A percentile compares a stretch with the other conserved stretches of the same genome.
Evolutionary conservation across 2,888 invertebrate genomes (phyloP).

Genomic region (Drosophila yooni): DNA sequence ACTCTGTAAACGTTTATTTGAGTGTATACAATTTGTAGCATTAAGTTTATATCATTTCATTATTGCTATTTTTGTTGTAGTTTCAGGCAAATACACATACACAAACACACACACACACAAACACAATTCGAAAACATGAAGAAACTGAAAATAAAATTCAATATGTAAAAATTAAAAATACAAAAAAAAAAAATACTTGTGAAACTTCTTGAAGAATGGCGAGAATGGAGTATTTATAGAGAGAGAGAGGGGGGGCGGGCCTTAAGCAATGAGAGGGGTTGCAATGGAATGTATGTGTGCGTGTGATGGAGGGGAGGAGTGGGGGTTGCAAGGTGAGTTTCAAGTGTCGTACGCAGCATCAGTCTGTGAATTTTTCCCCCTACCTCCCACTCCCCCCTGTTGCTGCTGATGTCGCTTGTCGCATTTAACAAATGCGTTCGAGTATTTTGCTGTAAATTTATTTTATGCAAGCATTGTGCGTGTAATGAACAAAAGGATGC

Average conservation of each 20-base stretch:
- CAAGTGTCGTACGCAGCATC: background rate
- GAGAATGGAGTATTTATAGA: background rate
- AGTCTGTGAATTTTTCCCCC: background rate
- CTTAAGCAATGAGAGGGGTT: constrained; percentile 29
- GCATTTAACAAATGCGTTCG: constrained; percentile 60
- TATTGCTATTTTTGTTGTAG: constrained; percentile 71
- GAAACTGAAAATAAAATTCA: constrained; percentile 69
- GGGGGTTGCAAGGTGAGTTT: constrained; percentile 20
- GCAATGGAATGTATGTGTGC: constrained; percentile 20
- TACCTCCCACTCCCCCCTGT: background rate
- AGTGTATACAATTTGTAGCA: constrained; percentile 40
- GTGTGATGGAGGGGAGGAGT: constrained; percentile 2
- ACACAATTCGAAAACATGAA: constrained; percentile 37
- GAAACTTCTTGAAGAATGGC: constrained; percentile 12
- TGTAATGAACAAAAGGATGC: constrained; percentile 76
- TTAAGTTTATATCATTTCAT: constrained; percentile 67
- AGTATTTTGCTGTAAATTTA: constrained; percentile 69
- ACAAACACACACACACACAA: constrained; percentile 24
- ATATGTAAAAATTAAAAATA: constrained; percentile 66
- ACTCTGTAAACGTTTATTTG: constrained; percentile 35
- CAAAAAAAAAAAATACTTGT: constrained; percentile 39
- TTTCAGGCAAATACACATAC: constrained; percentile 40
- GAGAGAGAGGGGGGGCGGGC: background rate
- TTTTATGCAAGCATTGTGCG: constrained; percentile 61
- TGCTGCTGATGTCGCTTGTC: constrained; percentile 15